phyloP scores from a whole-genome alignment of 2,888 invertebrate species.

The Phortica magna region DNA sequence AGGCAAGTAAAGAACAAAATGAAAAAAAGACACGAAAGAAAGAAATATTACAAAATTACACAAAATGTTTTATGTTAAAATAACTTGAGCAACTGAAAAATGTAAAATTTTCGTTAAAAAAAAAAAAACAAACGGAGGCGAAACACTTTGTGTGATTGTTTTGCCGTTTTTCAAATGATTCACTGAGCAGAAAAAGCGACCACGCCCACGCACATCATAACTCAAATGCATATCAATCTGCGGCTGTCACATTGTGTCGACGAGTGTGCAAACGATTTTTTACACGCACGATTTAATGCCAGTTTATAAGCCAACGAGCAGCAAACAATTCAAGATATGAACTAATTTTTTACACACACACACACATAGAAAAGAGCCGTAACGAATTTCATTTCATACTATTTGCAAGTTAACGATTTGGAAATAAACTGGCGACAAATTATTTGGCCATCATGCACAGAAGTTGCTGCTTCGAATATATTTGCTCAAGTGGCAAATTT shows the following conservation, averaged over 20 bases:
- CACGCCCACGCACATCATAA: constrained; percentile 16
- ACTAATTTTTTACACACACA: constrained; percentile 58
- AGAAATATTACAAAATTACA: neutral
- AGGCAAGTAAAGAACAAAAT: neutral
- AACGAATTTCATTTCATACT: constrained; percentile 48
- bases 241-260: constrained; percentile 35
- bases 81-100: neutral
- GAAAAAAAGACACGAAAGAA: neutral
- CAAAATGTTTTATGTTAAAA: neutral
- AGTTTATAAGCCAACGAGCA: neutral
- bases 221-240: constrained; percentile 24
- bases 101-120: neutral
- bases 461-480: constrained; percentile 42
- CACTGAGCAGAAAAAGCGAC: neutral
- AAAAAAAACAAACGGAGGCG: neutral
- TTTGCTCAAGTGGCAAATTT: neutral
- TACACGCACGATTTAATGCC: constrained; percentile 44
- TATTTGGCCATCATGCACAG: constrained; percentile 71
- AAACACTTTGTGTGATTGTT: constrained; percentile 40
- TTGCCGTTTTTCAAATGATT: neutral
- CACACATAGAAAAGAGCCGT: constrained; percentile 35
- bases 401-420: constrained; percentile 68
- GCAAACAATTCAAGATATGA: constrained; percentile 63
- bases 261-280: constrained; percentile 5
- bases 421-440: constrained; percentile 69